phyloP scores from a whole-genome alignment of 2,888 invertebrate species.

The Heteropelma amictum region DNA sequence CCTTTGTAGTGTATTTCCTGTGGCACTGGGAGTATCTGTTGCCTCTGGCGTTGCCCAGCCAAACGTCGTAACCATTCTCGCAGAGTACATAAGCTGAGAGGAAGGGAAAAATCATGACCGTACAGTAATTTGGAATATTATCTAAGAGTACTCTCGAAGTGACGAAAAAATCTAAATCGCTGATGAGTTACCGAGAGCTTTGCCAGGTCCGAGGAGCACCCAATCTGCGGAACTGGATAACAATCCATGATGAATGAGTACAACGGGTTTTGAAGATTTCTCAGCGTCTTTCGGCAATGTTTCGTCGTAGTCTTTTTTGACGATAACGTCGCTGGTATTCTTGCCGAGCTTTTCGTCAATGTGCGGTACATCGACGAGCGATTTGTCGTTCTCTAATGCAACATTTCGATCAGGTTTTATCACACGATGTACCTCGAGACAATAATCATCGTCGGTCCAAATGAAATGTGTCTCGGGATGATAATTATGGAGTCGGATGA shows the following conservation, averaged over 20 bases:
- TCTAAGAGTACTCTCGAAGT: background rate
- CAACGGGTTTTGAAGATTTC: conserved; percentile 61
- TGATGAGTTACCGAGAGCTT: conserved; percentile 68
- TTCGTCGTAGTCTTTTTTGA: background rate
- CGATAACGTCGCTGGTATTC: background rate
- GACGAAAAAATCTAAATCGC: background rate
- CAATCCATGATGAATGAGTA: conserved; percentile 72
- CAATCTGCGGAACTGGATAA: conserved; percentile 74
- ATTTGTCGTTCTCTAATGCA: conserved; percentile 1
- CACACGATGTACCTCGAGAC: conserved; percentile 78
- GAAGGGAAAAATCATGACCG: background rate
- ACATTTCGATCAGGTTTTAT: conserved; percentile 56
- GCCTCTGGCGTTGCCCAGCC: conserved; percentile 74
- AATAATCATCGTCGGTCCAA: conserved; percentile 78
- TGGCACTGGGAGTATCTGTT: conserved; percentile 74
- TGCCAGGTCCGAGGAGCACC: conserved; percentile 73
- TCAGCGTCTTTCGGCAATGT: background rate
- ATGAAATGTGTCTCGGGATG: conserved; percentile 77
- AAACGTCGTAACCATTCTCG: conserved; percentile 73
- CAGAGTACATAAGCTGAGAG: conserved; percentile 71
- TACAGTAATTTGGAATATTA: background rate
- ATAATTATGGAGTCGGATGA: conserved; percentile 77
- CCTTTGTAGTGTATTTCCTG: conserved; percentile 69
- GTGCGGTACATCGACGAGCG: background rate
- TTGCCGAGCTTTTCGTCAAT: background rate